Evolutionary conservation across 1,140 invertebrate genomes (phyloP).

Genomic region (Seison nebaliae): DNA sequence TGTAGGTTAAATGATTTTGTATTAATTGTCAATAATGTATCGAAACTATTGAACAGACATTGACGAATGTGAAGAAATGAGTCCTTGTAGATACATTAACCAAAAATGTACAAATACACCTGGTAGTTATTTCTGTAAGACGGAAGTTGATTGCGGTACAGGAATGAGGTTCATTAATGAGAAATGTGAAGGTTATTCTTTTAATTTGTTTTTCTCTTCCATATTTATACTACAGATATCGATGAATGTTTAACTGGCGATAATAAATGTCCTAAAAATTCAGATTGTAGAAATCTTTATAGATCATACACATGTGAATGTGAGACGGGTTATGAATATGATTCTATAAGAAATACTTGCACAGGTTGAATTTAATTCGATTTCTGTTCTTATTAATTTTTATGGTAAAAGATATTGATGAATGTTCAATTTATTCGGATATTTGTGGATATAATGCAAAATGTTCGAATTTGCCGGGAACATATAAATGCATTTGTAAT

Average conservation of each 20-base stretch:
- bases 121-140: constrained; percentile 50
- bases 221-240: too few relatives aligned
- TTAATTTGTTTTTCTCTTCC: too few relatives aligned
- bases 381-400: background rate
- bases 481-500: constrained; percentile 67
- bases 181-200: constrained; percentile 8
- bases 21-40: background rate
- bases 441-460: constrained; percentile 41
- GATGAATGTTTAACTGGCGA: constrained; percentile 7
- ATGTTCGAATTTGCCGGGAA: constrained; percentile 64
- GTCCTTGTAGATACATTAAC: constrained; percentile 25
- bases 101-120: constrained; percentile 50
- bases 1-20: constrained; percentile 11
- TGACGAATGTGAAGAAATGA: constrained; percentile 32
- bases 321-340: constrained; percentile 3
- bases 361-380: background rate
- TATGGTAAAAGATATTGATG: constrained; percentile 60
- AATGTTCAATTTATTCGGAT: constrained; percentile 40
- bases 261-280: constrained; percentile 5
- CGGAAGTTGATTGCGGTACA: background rate
- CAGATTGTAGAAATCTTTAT: constrained; percentile 7
- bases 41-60: constrained; percentile 30
- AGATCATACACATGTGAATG: constrained; percentile 11
- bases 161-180: constrained; percentile 1
- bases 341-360: background rate